A percentile compares a stretch with the other conserved stretches of the same genome.
Evolutionary conservation across 2,888 invertebrate genomes (phyloP).

Genomic region (Lepetodrilus schrolli): DNA sequence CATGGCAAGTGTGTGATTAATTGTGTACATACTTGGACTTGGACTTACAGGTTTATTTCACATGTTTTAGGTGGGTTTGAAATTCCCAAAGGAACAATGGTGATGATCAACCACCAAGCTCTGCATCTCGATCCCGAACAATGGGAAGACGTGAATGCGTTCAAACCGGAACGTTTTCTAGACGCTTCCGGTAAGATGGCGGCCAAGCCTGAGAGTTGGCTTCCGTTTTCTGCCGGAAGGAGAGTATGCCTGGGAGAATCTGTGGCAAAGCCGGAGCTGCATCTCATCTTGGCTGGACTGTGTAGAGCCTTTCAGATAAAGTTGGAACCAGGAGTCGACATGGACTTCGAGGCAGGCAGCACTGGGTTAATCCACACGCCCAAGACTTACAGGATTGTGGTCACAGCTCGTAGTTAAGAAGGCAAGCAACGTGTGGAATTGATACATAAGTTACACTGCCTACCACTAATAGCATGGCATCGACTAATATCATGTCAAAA

Average conservation of each 20-base stretch:
- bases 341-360: neutral
- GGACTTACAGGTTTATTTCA: too few relatives aligned
- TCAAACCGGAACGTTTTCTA: constrained; percentile 56
- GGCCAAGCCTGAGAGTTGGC: constrained; percentile 56
- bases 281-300: constrained; percentile 44
- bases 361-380: neutral
- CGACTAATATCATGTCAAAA: too few relatives aligned
- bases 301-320: neutral
- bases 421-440: too few relatives aligned
- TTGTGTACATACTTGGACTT: too few relatives aligned
- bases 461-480: too few relatives aligned
- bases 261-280: constrained; percentile 57
- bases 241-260: constrained; percentile 61
- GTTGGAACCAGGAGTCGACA: neutral
- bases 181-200: constrained; percentile 50
- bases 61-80: constrained; percentile 50
- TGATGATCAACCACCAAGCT: constrained; percentile 53
- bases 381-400: neutral
- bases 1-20: too few relatives aligned
- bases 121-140: constrained; percentile 53
- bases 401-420: neutral
- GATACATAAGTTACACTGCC: too few relatives aligned
- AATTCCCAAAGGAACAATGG: constrained; percentile 52
- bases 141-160: constrained; percentile 53
- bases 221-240: constrained; percentile 61